A percentile compares a stretch with the other conserved stretches of the same genome.
phyloP scores from a whole-genome alignment of 2,888 invertebrate genomes.

The Microdon myrmicae region DNA sequence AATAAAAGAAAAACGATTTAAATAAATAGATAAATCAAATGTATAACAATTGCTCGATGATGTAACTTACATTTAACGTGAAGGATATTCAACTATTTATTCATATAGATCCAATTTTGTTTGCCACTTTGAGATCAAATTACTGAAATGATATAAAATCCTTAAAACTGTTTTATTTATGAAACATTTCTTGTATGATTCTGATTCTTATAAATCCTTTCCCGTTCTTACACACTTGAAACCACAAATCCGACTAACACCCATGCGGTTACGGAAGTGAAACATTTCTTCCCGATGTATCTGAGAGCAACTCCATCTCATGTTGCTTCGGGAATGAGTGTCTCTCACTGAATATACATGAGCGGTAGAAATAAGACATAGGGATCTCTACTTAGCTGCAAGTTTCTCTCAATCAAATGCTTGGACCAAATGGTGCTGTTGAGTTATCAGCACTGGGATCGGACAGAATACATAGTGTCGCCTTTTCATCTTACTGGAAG shows the following conservation, averaged over 20 bases:
- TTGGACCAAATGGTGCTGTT: too few species aligned
- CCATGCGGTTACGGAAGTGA: constrained; percentile 15
- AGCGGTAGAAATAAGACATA: too few species aligned
- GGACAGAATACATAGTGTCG: too few species aligned
- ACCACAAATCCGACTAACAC: constrained; percentile 33
- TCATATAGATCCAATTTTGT: constrained; percentile 5
- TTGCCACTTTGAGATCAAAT: constrained; percentile 16
- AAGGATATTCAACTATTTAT: constrained; percentile 27
- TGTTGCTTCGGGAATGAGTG: too few species aligned
- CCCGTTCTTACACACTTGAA: constrained; percentile 1
- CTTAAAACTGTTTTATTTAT: neutral
- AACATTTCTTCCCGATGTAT: too few species aligned
- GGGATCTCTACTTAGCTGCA: too few species aligned
- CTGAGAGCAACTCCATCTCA: too few species aligned
- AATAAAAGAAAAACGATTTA: neutral
- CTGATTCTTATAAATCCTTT: constrained; percentile 22
- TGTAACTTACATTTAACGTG: constrained; percentile 30
- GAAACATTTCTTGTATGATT: constrained; percentile 29
- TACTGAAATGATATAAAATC: constrained; percentile 24
- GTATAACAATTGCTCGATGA: too few species aligned
- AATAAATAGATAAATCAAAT: neutral
- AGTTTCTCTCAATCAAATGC: too few species aligned
- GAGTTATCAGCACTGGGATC: too few species aligned
- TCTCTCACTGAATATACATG: too few species aligned
- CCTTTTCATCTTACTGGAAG: too few species aligned